Evolutionary conservation across 2,113 vertebrate species (phyloP), one percentile per base, ranked within the genome.

Genomic region (Pimephales promelas): DNA sequence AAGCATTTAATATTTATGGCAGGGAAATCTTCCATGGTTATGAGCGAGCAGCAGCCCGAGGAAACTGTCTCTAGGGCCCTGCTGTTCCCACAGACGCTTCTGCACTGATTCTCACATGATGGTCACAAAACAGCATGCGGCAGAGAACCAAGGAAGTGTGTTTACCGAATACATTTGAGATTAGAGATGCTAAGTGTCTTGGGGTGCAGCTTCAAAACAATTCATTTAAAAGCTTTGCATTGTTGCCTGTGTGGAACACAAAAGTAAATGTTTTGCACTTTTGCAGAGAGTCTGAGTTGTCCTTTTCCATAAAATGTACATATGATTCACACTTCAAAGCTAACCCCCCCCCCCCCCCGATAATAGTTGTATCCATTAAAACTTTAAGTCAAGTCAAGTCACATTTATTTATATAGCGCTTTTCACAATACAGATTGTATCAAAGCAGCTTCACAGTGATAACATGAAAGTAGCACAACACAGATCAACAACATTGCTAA

Each of bases 1-100:
- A 86, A 52, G 71, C 76, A 74, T 68, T 71, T 82, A 66, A 86
- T 79, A 52, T 77, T 86, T 34, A 82, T 77, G 82, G 87, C 89
- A 80, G 61, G 70, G 45, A 85, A 84, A 84, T 83, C 66, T 75
- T 70, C 26, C 43, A 43, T 75, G 66, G 72, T 28, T 18, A 11
- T 71, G 61, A 64, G 68, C 10, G n/a, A 64, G 82, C 45, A 52
- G 45, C 54, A 62, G 79, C 49, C 76, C 5, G 40, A 76, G 52
- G 26, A 70, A 52, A 28, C 24, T 45, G 24, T 72, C 68, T 72
- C n/a, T 18, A 66, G 43, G 70, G 11, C 56, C 66, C 61, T 54
- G 70, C 78, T 61, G 79, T 75, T 40, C 81, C 79, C 18, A 54
- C 64, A 84, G 76, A 72, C 2, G 11, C 68, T 45, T 72, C 68